Base-by-base conservation (phyloP, 2,113 vertebrate species). In the Cyanoliseus patagonus region DNA sequence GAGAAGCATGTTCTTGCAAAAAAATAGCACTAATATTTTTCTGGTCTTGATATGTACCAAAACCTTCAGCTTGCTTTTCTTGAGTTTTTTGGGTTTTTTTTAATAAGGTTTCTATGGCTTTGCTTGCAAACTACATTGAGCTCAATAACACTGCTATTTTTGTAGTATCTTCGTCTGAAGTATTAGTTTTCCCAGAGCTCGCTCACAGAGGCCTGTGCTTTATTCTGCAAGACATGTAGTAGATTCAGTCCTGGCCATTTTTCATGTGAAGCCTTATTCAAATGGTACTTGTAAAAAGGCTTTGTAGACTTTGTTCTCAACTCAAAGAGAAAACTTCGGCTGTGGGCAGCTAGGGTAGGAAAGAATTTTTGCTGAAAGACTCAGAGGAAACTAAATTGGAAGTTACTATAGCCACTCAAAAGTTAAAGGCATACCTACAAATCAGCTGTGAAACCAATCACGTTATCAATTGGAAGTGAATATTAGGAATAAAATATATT, bases 301-400 rank as follows among this genome's bases (percentile, higher is more conserved):
- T 96, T 95, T 97, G 95, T 97, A 84, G 92, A 92, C 92, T 97
- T 96, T 95, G 66, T 97, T 96, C 96, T 97, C 87, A 46, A 52
- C 78, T 96, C 96, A 94, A 77, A 84, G 94, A 73, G 90, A 92
- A 93, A 96, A 70, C 78, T 94, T 96, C 62, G 92, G 92, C 83
- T 88, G 27, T 64, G 92, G 77, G 78, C n/a, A 59, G 64, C 90
- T 30, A 53, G 74, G n/a, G 30, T 86, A 94, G 66, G 67, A 93
- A 94, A 66, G 92, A 90, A 84, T 94, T 95, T 92, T 92, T 83
- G 46, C 79, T 96, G 83, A 90, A 94, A 93, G 93, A 74, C 76
- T 90, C 5, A 1, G 68, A 96, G 77, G 84, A 94, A 94, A 86
- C 80, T 84, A 79, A 93, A 88, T 92, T 96, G 69, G 69, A 92